Evolutionary conservation across 2,888 invertebrate species (phyloP).

Genomic region (Drosophila conformis): DNA sequence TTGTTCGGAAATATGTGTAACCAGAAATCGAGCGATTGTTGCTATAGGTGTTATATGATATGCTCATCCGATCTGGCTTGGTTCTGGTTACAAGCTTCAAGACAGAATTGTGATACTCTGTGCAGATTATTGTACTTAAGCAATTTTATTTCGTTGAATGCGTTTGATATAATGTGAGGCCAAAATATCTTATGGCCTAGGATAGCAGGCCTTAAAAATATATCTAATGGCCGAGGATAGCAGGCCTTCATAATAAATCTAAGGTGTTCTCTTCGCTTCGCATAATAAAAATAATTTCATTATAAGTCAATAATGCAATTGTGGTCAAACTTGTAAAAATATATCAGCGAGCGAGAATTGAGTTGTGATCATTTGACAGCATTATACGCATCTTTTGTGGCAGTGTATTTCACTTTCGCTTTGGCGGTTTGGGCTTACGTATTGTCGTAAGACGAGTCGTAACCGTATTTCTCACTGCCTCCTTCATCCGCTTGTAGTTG

Average conservation of each 20-base stretch:
- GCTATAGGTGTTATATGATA: not conserved
- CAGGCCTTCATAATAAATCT: not conserved
- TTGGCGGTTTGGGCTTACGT: not conserved
- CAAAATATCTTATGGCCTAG: not conserved
- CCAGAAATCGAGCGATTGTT: not conserved
- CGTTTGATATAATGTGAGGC: not conserved
- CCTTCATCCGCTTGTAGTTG: conserved; percentile 13
- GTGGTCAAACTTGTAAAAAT: not conserved
- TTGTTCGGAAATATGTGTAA: too few relatives aligned
- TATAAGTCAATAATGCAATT: not conserved
- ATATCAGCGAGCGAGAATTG: not conserved
- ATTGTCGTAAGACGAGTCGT: too few relatives aligned
- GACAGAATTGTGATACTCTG: not conserved
- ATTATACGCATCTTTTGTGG: not conserved
- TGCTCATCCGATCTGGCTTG: not conserved
- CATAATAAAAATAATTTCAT: not conserved
- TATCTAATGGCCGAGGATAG: not conserved
- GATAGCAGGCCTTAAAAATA: too few relatives aligned
- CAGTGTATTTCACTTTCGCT: not conserved
- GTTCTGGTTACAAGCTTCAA: not conserved
- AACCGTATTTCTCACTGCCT: not conserved
- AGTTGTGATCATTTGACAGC: not conserved
- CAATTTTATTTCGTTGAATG: not conserved
- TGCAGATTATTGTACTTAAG: not conserved
- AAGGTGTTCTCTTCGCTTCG: not conserved